Percentiles rank a stretch among this genome's conserved stretches.
Evolutionary conservation across 1,140 invertebrate genomes (phyloP).

Genomic region (Dinoponera quadriceps): DNA sequence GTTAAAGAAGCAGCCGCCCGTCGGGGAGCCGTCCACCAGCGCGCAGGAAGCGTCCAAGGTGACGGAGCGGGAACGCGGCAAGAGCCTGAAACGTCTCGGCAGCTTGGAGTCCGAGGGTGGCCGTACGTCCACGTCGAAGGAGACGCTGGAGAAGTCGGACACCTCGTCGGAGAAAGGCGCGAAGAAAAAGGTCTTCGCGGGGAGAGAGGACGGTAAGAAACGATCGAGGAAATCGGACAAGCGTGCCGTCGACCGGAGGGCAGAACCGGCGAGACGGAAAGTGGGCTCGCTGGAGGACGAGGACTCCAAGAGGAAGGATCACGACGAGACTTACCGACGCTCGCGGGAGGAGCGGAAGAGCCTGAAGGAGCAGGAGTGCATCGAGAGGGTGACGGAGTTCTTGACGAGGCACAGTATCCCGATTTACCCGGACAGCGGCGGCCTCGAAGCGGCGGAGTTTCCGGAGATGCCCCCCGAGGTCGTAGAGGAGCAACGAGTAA

Average conservation of each 20-base stretch:
- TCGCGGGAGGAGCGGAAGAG: constrained; percentile 69
- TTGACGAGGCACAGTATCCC: constrained; percentile 67
- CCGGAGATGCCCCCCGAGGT: background rate
- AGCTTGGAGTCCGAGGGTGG: constrained; percentile 53
- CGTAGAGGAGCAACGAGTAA: constrained; percentile 38
- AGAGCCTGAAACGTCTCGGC: constrained; percentile 26
- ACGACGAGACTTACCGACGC: background rate
- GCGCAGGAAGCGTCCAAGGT: background rate
- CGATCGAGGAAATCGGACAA: constrained; percentile 14
- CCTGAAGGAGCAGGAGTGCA: constrained; percentile 72
- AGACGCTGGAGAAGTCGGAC: constrained; percentile 24
- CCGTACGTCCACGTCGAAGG: constrained; percentile 15
- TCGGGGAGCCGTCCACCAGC: constrained; percentile 33
- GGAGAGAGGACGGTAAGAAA: constrained; percentile 9
- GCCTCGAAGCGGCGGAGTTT: background rate
- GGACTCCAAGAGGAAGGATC: background rate
- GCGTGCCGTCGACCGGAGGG: background rate
- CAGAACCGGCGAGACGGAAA: constrained; percentile 17
- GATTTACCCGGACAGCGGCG: background rate
- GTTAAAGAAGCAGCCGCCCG: constrained; percentile 53
- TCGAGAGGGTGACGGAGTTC: constrained; percentile 73
- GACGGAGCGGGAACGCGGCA: background rate
- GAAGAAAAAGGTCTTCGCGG: constrained; percentile 39
- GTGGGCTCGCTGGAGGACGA: background rate
- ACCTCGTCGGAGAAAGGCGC: constrained; percentile 41